phyloP scores from a whole-genome alignment of 2,888 invertebrate species.

The Ophion ellenae region DNA sequence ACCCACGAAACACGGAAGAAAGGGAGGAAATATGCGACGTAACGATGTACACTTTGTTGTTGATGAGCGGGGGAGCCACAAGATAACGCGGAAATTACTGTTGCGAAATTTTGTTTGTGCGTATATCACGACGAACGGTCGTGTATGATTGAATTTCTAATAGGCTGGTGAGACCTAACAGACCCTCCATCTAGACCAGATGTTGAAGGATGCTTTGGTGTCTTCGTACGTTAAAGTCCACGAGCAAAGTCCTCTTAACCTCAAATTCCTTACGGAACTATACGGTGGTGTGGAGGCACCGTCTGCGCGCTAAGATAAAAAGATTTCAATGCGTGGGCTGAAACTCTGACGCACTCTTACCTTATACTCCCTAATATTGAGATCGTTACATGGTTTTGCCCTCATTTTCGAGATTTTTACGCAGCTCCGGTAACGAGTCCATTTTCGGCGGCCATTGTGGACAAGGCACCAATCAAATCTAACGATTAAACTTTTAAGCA shows the following conservation, averaged over 20 bases:
- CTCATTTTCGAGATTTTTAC: not conserved
- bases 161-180: constrained; percentile 12
- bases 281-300: not conserved
- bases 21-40: constrained; percentile 3
- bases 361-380: not conserved
- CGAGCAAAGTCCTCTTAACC: not conserved
- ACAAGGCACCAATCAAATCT: not conserved
- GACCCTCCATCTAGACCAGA: not conserved
- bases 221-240: not conserved
- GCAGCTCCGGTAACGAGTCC: no score
- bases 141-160: constrained; percentile 6
- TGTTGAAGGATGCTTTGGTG: not conserved
- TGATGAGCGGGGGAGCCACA: constrained; percentile 3
- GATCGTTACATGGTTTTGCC: not conserved
- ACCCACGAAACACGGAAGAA: constrained; percentile 20
- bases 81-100: constrained; percentile 34
- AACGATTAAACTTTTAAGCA: not conserved
- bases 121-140: constrained; percentile 1
- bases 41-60: constrained; percentile 15
- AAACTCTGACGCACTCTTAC: not conserved
- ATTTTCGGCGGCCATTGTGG: not conserved
- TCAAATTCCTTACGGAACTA: not conserved
- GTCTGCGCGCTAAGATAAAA: not conserved
- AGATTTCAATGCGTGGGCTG: constrained; percentile 25
- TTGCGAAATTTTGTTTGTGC: constrained; percentile 24